These are phyloP conservation scores for Smittia sp. DNA, from an alignment of 2,888 invertebrate species.

Conservation along the genomic window DNA sequence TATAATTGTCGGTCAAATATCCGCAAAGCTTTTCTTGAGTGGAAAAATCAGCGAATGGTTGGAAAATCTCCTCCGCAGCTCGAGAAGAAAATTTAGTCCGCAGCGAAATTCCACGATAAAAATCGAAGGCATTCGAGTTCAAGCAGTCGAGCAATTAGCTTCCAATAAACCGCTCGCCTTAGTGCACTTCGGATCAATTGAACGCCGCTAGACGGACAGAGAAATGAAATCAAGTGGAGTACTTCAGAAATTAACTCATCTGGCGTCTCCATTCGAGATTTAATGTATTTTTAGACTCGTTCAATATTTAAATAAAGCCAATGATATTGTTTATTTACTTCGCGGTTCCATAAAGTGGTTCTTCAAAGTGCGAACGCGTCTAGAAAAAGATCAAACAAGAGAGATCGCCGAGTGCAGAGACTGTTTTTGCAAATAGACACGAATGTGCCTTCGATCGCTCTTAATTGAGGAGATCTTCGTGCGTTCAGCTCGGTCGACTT, in stretches of 20 bases:
- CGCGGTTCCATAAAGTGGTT: slow-evolving; percentile 15
- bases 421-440: no score
- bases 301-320: slow-evolving; percentile 14
- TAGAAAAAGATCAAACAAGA: background rate
- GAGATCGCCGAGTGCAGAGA: no score
- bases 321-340: slow-evolving; percentile 16
- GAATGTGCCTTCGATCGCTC: no score
- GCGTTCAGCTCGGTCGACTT: no score
- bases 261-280: slow-evolving; percentile 14
- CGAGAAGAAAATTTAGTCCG: no score
- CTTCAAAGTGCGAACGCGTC: background rate
- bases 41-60: no score
- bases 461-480: no score
- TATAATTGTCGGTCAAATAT: background rate
- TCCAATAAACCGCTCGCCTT: background rate
- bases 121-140: no score
- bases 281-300: slow-evolving; percentile 22
- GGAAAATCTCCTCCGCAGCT: no score
- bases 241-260: background rate
- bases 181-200: background rate
- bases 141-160: no score
- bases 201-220: background rate
- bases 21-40: no score
- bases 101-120: no score
- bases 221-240: background rate